phyloP scores from a whole-genome alignment of 2,113 vertebrate species.

The Cyprinodon brontotheroides region DNA sequence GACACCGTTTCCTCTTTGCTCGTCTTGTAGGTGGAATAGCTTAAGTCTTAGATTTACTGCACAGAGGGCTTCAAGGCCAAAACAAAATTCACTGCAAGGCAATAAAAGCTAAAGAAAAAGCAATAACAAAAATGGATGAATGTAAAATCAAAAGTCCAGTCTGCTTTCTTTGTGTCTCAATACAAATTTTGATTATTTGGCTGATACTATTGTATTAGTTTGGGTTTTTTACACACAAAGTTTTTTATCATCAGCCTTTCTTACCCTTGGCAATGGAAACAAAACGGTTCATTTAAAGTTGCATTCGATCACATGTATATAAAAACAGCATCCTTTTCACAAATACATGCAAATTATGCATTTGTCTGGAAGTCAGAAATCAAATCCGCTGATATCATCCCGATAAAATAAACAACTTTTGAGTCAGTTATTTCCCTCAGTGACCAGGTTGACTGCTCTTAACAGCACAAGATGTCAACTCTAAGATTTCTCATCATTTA shows the following conservation, averaged over 20 bases:
- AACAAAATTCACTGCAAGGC: background rate
- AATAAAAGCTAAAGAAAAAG: background rate
- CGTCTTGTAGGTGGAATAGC: background rate
- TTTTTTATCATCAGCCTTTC: no score
- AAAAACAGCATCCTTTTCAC: background rate
- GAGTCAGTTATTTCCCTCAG: background rate
- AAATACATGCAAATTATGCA: background rate
- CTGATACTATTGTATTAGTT: no score
- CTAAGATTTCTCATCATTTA: background rate
- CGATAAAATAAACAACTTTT: background rate
- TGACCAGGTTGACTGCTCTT: background rate
- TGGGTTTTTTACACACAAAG: no score
- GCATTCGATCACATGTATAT: no score
- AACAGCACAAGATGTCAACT: background rate
- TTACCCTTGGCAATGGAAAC: no score
- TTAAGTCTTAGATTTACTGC: background rate
- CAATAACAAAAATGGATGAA: background rate
- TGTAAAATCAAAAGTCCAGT: no score
- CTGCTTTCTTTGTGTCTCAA: no score
- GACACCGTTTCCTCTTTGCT: background rate
- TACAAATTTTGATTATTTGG: no score
- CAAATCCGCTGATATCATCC: background rate
- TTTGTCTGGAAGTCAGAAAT: background rate
- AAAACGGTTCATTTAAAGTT: no score
- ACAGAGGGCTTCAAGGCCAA: background rate